Percentiles rank a stretch among this genome's conserved stretches.
phyloP scores from a whole-genome alignment of 2,797 vertebrate genomes.

The Girardinus metallicus region DNA sequence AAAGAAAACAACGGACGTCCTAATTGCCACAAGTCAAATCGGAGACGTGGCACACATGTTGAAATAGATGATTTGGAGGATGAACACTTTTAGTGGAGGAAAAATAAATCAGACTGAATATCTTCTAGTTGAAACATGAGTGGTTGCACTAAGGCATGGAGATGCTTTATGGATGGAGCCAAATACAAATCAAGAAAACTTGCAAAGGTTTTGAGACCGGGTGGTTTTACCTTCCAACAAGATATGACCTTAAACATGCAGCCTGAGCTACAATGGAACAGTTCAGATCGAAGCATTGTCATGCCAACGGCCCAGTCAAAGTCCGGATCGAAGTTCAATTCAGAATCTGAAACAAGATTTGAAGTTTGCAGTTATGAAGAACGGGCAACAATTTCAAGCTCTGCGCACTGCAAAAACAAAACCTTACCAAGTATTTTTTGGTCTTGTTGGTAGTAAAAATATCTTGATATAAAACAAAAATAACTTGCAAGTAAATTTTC shows the following conservation, averaged over 20 bases:
- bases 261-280: neutral
- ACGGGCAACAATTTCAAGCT: neutral
- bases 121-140: neutral
- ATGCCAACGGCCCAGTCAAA: neutral
- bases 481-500: no score
- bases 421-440: no score
- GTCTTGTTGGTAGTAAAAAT: no score
- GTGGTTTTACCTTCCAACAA: neutral
- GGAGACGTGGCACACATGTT: neutral
- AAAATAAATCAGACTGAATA: neutral
- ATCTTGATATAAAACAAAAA: no score
- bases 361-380: neutral
- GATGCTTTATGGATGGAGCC: neutral
- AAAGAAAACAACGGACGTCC: neutral
- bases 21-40: neutral
- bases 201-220: neutral
- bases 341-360: neutral
- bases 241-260: neutral
- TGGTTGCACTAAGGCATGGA: neutral
- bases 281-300: neutral
- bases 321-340: neutral
- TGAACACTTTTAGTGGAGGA: neutral
- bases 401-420: neutral
- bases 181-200: neutral
- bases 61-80: neutral